Percentiles rank a stretch among this genome's conserved stretches.
Conservation (phyloP, 2,113 vertebrate genomes). For the Dasypus novemcinctus region DNA sequence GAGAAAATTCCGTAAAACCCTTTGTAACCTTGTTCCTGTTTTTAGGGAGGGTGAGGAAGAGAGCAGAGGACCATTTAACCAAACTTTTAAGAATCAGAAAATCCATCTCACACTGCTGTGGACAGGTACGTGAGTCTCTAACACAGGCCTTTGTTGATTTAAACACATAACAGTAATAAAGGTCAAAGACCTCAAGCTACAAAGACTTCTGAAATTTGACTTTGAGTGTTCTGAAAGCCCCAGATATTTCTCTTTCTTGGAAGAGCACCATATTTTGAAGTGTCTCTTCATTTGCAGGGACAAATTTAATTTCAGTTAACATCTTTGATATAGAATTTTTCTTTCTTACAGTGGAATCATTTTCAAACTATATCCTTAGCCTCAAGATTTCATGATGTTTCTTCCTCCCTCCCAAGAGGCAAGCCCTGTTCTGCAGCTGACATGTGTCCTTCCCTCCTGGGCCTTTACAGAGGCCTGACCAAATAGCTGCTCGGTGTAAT, state of each 20-base stretch:
- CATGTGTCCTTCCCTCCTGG: background rate
- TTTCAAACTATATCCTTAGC: background rate
- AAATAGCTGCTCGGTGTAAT: background rate
- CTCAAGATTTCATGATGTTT: background rate
- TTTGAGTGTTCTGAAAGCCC: background rate
- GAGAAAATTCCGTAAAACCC: slow-evolving; percentile 4
- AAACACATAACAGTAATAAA: background rate
- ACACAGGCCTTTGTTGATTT: background rate
- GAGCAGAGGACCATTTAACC: background rate
- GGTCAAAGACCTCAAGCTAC: background rate
- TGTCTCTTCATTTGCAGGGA: background rate
- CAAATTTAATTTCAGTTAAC: background rate
- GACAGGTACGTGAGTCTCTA: background rate
- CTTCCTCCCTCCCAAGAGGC: background rate
- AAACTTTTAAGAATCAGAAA: background rate
- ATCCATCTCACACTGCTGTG: background rate
- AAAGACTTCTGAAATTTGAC: background rate
- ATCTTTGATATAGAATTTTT: background rate
- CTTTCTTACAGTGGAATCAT: background rate
- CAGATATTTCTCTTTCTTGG: background rate
- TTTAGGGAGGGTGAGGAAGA: background rate
- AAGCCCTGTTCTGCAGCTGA: too few species aligned
- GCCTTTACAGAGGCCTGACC: too few species aligned
- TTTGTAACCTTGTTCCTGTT: background rate
- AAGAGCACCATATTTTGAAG: slow-evolving; percentile 1